Percentiles rank a stretch among this genome's conserved stretches.
phyloP scores from a whole-genome alignment of 2,888 invertebrate genomes.

The Drosophila borborema region DNA sequence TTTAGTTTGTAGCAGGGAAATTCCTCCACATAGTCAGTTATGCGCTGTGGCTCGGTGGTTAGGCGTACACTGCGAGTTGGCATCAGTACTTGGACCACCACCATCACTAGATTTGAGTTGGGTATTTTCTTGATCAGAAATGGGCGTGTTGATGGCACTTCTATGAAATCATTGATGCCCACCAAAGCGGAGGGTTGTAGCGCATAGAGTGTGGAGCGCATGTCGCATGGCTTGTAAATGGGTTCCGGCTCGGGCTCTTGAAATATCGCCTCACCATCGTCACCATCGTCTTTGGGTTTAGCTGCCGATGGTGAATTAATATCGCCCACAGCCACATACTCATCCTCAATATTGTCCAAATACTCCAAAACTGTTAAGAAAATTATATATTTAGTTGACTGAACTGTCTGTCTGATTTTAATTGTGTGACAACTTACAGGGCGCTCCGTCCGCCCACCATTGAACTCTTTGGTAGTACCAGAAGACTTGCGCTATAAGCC shows the following conservation, averaged over 20 bases:
- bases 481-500: conserved; percentile 84
- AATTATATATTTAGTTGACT: neutral
- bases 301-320: conserved; percentile 56
- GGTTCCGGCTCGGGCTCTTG: conserved; percentile 80
- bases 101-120: conserved; percentile 91
- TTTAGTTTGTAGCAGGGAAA: conserved; percentile 92
- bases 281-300: conserved; percentile 79
- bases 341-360: conserved; percentile 84
- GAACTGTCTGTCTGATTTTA: neutral
- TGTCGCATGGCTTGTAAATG: conserved; percentile 88
- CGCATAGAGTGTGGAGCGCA: conserved; percentile 89
- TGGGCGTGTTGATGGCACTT: conserved; percentile 86
- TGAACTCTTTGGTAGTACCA: conserved; percentile 82
- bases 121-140: conserved; percentile 91
- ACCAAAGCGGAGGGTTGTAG: conserved; percentile 87
- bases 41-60: conserved; percentile 86
- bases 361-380: conserved; percentile 83
- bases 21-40: conserved; percentile 86
- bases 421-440: conserved; percentile 73
- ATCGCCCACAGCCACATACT: conserved; percentile 84
- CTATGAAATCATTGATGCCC: conserved; percentile 85
- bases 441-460: conserved; percentile 84
- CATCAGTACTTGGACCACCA: conserved; percentile 88
- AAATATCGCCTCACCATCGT: conserved; percentile 85
- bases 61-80: conserved; percentile 85